These are phyloP conservation scores for Acomys russatus DNA, from an alignment of 2,797 vertebrate species.

Conservation along the genomic window DNA sequence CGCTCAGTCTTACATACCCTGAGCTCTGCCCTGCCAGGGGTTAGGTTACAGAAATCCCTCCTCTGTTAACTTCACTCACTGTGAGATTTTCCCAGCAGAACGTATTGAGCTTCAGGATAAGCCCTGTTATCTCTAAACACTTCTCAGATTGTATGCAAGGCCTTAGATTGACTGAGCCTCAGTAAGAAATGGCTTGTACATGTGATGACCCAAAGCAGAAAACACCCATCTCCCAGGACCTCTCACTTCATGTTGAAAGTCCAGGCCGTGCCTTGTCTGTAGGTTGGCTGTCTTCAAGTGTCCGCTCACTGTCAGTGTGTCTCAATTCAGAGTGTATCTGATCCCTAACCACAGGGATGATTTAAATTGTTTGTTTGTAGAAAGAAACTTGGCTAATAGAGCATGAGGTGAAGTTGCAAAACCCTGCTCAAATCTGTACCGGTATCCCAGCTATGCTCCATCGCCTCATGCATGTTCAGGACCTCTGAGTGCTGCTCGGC, in stretches of 20 bases:
- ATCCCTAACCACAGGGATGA: not conserved
- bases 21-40: not conserved
- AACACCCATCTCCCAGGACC: not conserved
- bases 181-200: not conserved
- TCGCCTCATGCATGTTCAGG: not conserved
- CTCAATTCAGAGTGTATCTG: not conserved
- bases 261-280: not conserved
- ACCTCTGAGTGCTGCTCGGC: not conserved
- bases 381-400: not conserved
- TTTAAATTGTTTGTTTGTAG: not conserved
- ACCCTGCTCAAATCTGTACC: not conserved
- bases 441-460: not conserved
- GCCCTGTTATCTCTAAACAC: not conserved
- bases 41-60: not conserved
- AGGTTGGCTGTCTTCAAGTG: not conserved
- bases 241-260: not conserved
- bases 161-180: not conserved
- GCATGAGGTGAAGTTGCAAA: not conserved
- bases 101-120: not conserved
- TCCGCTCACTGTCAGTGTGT: not conserved
- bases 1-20: not conserved
- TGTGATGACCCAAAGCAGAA: not conserved
- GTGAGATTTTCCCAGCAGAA: not conserved
- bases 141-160: not conserved
- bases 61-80: not conserved